phyloP scores from a whole-genome alignment of 2,113 vertebrate species.

The Nothocercus nigrocapillus region DNA sequence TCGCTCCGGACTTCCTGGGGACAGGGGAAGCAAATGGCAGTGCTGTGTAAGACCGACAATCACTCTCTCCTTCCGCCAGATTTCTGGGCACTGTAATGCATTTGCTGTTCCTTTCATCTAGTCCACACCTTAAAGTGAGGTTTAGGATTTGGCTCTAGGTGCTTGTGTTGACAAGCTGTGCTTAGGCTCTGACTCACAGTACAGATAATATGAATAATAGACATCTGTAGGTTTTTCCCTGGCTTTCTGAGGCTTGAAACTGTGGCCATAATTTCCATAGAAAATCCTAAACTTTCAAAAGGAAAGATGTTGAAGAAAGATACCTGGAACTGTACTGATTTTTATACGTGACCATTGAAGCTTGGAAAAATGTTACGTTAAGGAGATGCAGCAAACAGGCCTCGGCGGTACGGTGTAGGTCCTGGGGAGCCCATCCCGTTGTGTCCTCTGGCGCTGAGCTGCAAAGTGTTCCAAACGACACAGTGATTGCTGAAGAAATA shows the following conservation, averaged over 20 bases:
- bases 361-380: neutral
- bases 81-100: neutral
- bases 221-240: neutral
- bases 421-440: neutral
- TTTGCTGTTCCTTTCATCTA: constrained; percentile 39
- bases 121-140: constrained; percentile 1
- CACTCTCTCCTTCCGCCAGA: neutral
- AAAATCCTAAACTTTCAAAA: neutral
- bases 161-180: constrained; percentile 15
- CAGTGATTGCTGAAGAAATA: neutral
- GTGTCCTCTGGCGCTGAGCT: neutral
- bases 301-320: neutral
- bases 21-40: neutral
- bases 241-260: neutral
- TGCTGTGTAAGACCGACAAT: neutral
- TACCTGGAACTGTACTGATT: neutral
- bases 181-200: neutral
- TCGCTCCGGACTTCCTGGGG: neutral
- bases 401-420: neutral
- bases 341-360: neutral
- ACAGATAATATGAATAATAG: neutral
- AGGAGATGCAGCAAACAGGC: neutral
- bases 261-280: neutral
- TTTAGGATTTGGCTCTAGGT: neutral
- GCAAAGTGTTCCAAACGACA: neutral